phyloP scores from a whole-genome alignment of 2,797 vertebrate genomes.

The Gobionotothen gibberifrons region DNA sequence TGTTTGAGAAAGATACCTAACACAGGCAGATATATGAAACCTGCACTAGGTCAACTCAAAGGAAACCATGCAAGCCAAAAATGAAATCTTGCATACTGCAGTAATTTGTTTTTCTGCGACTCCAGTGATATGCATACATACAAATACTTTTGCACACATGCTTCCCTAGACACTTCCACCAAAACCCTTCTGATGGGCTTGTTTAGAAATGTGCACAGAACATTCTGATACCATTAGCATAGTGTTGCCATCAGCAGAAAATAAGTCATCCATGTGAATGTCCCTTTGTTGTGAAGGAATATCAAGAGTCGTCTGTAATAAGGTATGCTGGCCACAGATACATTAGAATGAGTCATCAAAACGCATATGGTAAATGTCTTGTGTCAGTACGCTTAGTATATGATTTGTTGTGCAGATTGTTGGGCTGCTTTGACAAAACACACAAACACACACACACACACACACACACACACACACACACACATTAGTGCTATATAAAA shows the following conservation, averaged over 20 bases:
- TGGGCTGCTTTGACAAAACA: constrained; percentile 17
- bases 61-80: constrained; percentile 44
- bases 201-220: constrained; percentile 66
- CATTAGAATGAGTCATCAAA: constrained; percentile 74
- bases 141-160: constrained; percentile 47
- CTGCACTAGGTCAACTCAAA: constrained; percentile 21
- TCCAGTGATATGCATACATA: constrained; percentile 46
- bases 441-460: too few relatives aligned
- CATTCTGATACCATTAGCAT: constrained; percentile 74
- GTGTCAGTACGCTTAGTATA: constrained; percentile 47
- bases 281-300: not conserved
- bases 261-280: constrained; percentile 47
- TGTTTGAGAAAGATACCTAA: constrained; percentile 30
- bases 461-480: constrained; percentile 36
- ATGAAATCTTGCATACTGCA: constrained; percentile 32
- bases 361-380: constrained; percentile 72
- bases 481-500: constrained; percentile 19
- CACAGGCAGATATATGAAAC: constrained; percentile 14
- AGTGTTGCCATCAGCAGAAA: constrained; percentile 76
- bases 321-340: constrained; percentile 58
- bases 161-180: constrained; percentile 34
- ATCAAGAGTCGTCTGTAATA: constrained; percentile 56
- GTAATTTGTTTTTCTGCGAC: constrained; percentile 26
- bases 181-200: constrained; percentile 55
- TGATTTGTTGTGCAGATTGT: constrained; percentile 57